Evolutionary conservation across 2,888 invertebrate genomes (phyloP).

Genomic region (Sylvicola cinctus): DNA sequence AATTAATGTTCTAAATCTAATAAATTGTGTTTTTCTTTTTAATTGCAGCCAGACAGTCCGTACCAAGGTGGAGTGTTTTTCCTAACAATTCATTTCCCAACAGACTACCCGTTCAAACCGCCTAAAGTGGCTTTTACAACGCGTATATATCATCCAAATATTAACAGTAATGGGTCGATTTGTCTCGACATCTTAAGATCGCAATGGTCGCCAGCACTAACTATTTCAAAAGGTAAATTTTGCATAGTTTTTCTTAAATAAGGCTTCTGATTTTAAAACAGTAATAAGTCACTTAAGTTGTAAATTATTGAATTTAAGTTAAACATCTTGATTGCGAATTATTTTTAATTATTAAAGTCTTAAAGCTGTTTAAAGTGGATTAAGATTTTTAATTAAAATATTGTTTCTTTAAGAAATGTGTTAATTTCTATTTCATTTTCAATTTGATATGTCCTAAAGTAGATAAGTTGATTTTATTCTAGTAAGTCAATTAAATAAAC

Average conservation of each 20-base stretch:
- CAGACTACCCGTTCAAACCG: conserved; percentile 99
- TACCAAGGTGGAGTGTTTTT: conserved; percentile 99
- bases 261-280: background rate
- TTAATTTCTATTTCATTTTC: no score
- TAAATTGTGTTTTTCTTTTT: conserved; percentile 11
- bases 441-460: no score
- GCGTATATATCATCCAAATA: conserved; percentile 99
- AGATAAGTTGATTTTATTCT: no score
- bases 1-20: background rate
- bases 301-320: no score
- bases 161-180: conserved; percentile 99
- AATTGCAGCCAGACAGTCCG: conserved; percentile 90
- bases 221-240: conserved; percentile 90
- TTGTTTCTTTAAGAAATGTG: no score
- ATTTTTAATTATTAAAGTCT: no score
- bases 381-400: no score
- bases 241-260: conserved; percentile 7
- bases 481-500: no score
- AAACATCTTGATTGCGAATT: no score
- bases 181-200: conserved; percentile 99
- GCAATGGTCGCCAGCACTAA: conserved; percentile 99
- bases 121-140: conserved; percentile 99
- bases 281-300: no score
- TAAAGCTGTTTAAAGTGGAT: no score
- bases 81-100: conserved; percentile 99